Evolutionary conservation across 2,113 vertebrate species (phyloP).

Genomic region (Galeopterus variegatus): DNA sequence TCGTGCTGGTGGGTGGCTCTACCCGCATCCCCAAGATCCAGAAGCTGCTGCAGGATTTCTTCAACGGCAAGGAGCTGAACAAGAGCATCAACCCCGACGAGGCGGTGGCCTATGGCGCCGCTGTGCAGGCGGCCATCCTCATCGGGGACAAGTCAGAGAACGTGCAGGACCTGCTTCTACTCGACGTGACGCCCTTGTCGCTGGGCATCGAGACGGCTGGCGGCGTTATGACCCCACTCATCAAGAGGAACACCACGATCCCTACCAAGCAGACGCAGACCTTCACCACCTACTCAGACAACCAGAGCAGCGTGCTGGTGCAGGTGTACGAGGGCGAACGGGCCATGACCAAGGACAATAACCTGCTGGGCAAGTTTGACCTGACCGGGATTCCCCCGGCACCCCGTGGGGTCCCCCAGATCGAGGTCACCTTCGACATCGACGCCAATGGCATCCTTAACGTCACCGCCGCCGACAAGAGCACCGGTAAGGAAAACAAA

Average conservation of each 20-base stretch:
- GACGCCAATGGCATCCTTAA: conserved; percentile 93
- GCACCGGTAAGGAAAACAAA: conserved; percentile 93
- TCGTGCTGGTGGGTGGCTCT: conserved; percentile 92
- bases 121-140: conserved; percentile 92
- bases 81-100: conserved; percentile 94
- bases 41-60: conserved; percentile 93
- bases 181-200: conserved; percentile 92
- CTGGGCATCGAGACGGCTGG: conserved; percentile 92
- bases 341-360: conserved; percentile 93
- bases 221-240: conserved; percentile 92
- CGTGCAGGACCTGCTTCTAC: conserved; percentile 91
- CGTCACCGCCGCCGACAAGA: conserved; percentile 91
- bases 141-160: conserved; percentile 93
- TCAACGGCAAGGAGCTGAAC: conserved; percentile 93
- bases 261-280: conserved; percentile 94
- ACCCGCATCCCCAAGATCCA: conserved; percentile 94
- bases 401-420: conserved; percentile 91
- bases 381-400: conserved; percentile 91
- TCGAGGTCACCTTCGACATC: conserved; percentile 92
- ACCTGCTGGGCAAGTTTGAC: conserved; percentile 93
- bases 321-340: conserved; percentile 92
- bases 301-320: conserved; percentile 91
- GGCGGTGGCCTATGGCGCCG: conserved; percentile 91
- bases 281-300: conserved; percentile 93
- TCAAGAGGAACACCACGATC: conserved; percentile 93